phyloP scores from a whole-genome alignment of 2,888 invertebrate genomes.

The Lucinisca nassula region DNA sequence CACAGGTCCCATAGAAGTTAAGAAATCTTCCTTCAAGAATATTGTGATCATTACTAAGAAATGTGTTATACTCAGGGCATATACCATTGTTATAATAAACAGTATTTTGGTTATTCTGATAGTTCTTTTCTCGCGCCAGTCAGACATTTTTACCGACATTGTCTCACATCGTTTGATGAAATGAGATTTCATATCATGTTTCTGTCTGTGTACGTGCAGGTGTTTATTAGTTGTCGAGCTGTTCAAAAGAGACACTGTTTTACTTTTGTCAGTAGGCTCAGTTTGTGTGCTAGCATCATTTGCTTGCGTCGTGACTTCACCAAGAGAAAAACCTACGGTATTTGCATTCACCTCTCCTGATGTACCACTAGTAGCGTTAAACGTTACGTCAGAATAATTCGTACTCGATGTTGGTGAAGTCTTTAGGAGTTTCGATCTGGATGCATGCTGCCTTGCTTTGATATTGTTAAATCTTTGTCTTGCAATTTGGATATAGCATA shows the following conservation, averaged over 20 bases:
- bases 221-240: too few species aligned
- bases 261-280: background rate
- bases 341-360: background rate
- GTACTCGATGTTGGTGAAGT: background rate
- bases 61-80: conserved; percentile 27
- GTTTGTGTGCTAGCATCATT: background rate
- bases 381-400: background rate
- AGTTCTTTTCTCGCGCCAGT: background rate
- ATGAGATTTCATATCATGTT: background rate
- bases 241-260: too few species aligned
- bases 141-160: conserved; percentile 7
- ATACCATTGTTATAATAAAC: conserved; percentile 25
- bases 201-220: background rate
- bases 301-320: background rate
- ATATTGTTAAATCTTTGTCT: background rate
- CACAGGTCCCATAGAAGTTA: background rate
- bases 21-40: conserved; percentile 26
- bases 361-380: background rate
- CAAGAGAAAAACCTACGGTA: background rate
- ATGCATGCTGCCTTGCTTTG: background rate
- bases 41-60: conserved; percentile 24
- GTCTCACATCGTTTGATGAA: conserved; percentile 29
- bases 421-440: background rate
- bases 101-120: conserved; percentile 26
- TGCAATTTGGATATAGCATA: conserved; percentile 18